phyloP scores from a whole-genome alignment of 2,797 vertebrate species.

The Epinephelus malabaricus region DNA sequence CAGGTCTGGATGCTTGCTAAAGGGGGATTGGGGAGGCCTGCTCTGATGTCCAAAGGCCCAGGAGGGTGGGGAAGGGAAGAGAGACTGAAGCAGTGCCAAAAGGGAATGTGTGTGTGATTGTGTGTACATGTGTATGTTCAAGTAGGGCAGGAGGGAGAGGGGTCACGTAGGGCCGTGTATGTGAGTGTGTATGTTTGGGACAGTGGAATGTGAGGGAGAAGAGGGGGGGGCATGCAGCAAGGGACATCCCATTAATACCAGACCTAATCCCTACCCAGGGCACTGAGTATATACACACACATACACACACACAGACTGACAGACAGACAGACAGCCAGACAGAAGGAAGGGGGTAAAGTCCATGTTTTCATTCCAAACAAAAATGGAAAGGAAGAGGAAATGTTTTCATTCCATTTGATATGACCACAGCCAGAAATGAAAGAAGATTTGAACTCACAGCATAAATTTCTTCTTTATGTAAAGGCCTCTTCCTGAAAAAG shows the following conservation, averaged over 20 bases:
- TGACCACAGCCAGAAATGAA: slow-evolving; percentile 29
- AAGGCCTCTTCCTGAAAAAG: no score
- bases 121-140: slow-evolving; percentile 47
- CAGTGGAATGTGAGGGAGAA: slow-evolving; percentile 77
- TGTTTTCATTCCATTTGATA: slow-evolving; percentile 54
- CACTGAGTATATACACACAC: slow-evolving; percentile 54
- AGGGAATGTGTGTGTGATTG: slow-evolving; percentile 48
- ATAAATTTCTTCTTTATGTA: not conserved
- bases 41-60: slow-evolving; percentile 72
- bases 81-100: slow-evolving; percentile 52
- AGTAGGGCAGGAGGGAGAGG: slow-evolving; percentile 42
- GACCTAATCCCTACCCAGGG: slow-evolving; percentile 77
- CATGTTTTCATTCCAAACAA: slow-evolving; percentile 57
- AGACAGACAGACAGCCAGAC: slow-evolving; percentile 40
- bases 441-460: slow-evolving; percentile 17
- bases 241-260: slow-evolving; percentile 79
- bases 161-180: slow-evolving; percentile 59
- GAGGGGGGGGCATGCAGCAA: slow-evolving; percentile 60
- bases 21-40: slow-evolving; percentile 69
- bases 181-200: slow-evolving; percentile 68
- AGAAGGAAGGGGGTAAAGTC: slow-evolving; percentile 11
- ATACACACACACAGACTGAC: slow-evolving; percentile 7
- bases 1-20: slow-evolving; percentile 74
- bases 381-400: slow-evolving; percentile 68
- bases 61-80: slow-evolving; percentile 27